Evolutionary conservation across 2,888 invertebrate genomes (phyloP), one percentile per base, ranked within the genome.

Genomic region (Brachynemurus nebulosus): DNA sequence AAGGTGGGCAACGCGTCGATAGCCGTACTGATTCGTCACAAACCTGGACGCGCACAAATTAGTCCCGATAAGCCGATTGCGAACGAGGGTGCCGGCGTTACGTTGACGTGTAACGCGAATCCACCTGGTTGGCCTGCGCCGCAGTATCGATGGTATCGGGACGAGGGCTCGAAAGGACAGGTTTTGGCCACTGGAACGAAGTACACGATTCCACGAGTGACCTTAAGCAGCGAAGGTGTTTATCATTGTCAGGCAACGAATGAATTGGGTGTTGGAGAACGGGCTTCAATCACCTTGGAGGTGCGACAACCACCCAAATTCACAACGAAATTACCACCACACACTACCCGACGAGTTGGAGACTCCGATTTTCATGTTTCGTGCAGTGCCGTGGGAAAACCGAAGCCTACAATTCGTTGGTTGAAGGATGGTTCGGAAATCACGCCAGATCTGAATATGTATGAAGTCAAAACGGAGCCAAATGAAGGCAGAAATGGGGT

Each of bases 51-150:
- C 46, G 86, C 90, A 0, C 70, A 76, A 52, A 85, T 91, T 42
- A 82, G 81, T 27, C 90, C 90, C 1, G 85, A 85, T 55, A 76
- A 80, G 42, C 89, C 89, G 0, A 78, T 86, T 36, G 86, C 88
- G 3, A 81, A 84, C 45, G 89, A 90, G 57, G 88, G 86, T 2
- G 74, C 81, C 3, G 78, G 81, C 0, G 85, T 86, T 2, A 88
- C 85, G 2, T 70, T 89, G 11, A 86, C 85, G 0, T 92, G 92
- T 58, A 80, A 79, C 33, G 88, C 91, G 1, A 80, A 77, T 51
- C 92, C 92, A 0, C 86, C 89, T 0, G 92, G 92, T n/a, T 91
- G 88, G 81, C 92, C 92, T 0, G 82, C 82, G 18, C 89, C 92
- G 0, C 82, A 85, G 57, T 92, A 82, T 64, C 75, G 86, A 45